Conservation (phyloP, 2,113 vertebrate genomes). For the Oreotrochilus melanogaster region DNA sequence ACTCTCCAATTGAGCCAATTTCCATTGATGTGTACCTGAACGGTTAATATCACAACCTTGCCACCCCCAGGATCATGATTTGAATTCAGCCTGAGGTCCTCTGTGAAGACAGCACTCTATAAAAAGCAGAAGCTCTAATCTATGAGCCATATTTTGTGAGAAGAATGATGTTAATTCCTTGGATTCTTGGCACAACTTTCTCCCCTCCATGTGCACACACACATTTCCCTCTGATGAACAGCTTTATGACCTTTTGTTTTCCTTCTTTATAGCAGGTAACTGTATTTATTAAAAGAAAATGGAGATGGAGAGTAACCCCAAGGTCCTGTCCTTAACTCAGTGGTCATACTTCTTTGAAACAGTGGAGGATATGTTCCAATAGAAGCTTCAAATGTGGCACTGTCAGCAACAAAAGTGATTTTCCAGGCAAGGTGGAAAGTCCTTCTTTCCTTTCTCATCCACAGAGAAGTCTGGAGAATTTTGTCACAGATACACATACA, state of each 20-base stretch:
- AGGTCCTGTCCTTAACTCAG: conserved; percentile 1
- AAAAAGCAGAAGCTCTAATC: conserved; percentile 42
- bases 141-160: not conserved
- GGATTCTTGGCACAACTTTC: conserved; percentile 30
- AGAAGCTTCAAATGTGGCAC: conserved; percentile 36
- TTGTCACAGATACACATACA: not conserved
- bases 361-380: not conserved
- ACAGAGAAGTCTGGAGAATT: not conserved
- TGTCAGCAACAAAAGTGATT: conserved; percentile 25
- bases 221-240: not conserved
- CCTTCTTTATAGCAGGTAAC: conserved; percentile 50
- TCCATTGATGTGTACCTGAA: conserved; percentile 42
- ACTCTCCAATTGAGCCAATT: conserved; percentile 46
- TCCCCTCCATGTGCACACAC: not conserved
- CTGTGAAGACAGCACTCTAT: conserved; percentile 43
- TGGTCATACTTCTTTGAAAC: conserved; percentile 43
- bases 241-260: not conserved
- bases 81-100: conserved; percentile 63
- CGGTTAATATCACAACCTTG: conserved; percentile 62
- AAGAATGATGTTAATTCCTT: not conserved
- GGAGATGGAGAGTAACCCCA: conserved; percentile 20
- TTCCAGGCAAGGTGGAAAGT: not conserved
- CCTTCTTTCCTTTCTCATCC: not conserved
- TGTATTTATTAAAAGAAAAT: conserved; percentile 46
- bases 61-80: conserved; percentile 50